phyloP scores from a whole-genome alignment of 2,888 invertebrate species.

The Dugesia japonica region DNA sequence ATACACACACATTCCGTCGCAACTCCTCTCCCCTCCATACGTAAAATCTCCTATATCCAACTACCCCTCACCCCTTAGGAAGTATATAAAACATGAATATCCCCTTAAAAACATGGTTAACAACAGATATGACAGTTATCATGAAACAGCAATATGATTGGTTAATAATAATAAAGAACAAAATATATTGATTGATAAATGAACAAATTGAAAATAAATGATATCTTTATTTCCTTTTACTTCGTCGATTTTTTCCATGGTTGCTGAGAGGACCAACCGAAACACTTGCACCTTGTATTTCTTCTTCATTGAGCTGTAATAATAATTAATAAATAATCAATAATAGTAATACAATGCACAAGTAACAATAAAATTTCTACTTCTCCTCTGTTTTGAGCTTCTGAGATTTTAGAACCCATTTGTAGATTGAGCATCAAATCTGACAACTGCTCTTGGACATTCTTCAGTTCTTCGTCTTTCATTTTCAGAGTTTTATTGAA shows the following conservation, averaged over 20 bases:
- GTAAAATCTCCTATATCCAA: no score
- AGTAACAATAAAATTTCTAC: not conserved
- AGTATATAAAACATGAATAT: no score
- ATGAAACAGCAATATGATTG: no score
- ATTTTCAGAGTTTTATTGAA: not conserved
- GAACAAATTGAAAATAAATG: no score
- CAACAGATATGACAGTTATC: no score
- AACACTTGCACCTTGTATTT: not conserved
- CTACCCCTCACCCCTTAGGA: no score
- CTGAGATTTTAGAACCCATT: not conserved
- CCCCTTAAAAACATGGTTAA: no score
- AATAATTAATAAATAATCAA: not conserved
- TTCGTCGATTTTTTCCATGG: not conserved
- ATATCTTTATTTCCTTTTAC: not conserved
- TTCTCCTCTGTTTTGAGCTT: not conserved
- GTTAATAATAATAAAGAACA: no score
- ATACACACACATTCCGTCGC: no score
- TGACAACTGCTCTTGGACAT: not conserved
- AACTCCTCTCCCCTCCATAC: no score
- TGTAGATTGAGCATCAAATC: not conserved
- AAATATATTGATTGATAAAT: no score
- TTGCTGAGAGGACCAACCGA: not conserved
- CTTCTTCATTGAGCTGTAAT: not conserved
- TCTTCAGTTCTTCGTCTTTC: not conserved
- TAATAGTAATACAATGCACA: no score